phyloP scores from a whole-genome alignment of 2,888 invertebrate species.

The Neoaliturus tenellus region DNA sequence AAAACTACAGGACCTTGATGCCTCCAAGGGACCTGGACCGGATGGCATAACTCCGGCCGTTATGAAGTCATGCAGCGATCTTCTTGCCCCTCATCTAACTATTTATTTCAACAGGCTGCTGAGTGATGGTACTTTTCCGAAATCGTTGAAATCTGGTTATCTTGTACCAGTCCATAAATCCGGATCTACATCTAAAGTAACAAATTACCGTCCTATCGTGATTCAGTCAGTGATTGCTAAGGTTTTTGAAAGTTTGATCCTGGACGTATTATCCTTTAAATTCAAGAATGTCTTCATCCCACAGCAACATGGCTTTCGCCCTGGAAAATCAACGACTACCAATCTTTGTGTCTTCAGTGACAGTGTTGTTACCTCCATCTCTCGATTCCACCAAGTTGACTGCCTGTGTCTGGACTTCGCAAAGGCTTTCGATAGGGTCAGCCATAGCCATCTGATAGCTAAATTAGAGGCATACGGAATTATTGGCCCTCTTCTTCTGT shows the following conservation, averaged over 20 bases:
- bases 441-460: neutral
- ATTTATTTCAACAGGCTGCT: neutral
- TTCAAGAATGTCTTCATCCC: neutral
- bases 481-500: neutral
- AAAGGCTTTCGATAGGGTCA: conserved; percentile 19
- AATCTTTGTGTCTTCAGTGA: conserved; percentile 18
- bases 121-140: neutral
- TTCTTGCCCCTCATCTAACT: conserved; percentile 30
- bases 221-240: conserved; percentile 19
- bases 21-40: conserved; percentile 5
- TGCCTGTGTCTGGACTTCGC: conserved; percentile 32
- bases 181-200: neutral
- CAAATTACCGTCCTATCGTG: conserved; percentile 17
- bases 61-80: neutral
- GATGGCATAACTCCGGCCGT: neutral
- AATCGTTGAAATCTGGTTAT: neutral
- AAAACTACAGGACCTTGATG: neutral
- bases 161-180: conserved; percentile 13
- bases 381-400: conserved; percentile 1
- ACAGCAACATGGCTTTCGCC: conserved; percentile 1
- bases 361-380: conserved; percentile 7
- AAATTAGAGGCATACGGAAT: conserved; percentile 27
- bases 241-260: conserved; percentile 10
- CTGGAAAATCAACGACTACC: conserved; percentile 22
- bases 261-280: conserved; percentile 17